Base-by-base conservation (phyloP, 2,888 invertebrate genomes). In the Sabatieria punctata region DNA sequence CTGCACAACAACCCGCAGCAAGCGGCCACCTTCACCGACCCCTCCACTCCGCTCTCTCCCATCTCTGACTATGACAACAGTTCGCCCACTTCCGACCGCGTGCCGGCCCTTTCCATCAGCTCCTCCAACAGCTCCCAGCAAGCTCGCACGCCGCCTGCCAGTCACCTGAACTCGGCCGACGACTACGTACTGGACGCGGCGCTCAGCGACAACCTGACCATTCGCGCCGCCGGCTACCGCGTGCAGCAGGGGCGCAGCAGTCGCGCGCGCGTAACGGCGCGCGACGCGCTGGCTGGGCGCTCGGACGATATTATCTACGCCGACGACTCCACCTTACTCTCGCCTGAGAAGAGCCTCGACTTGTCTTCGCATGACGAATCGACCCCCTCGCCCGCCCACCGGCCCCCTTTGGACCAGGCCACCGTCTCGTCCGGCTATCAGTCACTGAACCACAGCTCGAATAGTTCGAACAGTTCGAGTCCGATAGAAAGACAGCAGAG, bases 351-450 rank as follows among this genome's bases (percentile, higher is more conserved):
- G n/a, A n/a, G n/a, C n/a, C n/a, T n/a, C n/a, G n/a, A n/a, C n/a
- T n/a, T n/a, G n/a, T n/a, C n/a, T n/a, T n/a, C 38, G 38, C 6
- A 13, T 6, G 19, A 6, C 8, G 8, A 21, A 6, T 19, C n/a
- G 15, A 21, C 15, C n/a, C 15, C 15, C 38, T 19, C 19, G 19
- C 38, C 11, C 8, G n/a, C 38, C 19, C 45, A 43, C 13, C 6
- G 6, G 37, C n/a, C n/a, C 15, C 37, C 37, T 37, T 18, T 11
- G n/a, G 6, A 15, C 15, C n/a, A 11, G 18, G 41, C 6, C 41
- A n/a, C 43, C 35, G 13, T 30, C 38, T 18, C 21, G 24, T 56
- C 56, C 33, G 61, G 61, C 27, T 61, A 61, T 44, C 52, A 58
- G 42, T 59, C 59, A 43, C 57, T 57, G 35, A 59, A 57, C 41